Conservation (phyloP, 2,888 invertebrate species). For the Dynastes grantii region DNA sequence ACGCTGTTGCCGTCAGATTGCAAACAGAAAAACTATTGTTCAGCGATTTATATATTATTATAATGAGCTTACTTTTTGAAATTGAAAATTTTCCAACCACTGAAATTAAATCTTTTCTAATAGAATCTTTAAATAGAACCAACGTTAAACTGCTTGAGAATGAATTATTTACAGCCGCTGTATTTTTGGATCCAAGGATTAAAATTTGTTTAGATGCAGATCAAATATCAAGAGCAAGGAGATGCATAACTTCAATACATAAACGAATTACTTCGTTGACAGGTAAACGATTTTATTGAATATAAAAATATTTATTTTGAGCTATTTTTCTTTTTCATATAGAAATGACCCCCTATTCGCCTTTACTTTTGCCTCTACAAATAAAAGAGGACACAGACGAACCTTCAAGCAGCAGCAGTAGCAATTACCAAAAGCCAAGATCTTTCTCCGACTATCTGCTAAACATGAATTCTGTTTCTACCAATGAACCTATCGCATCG, state of each 20-base stretch:
- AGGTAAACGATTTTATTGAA: no score
- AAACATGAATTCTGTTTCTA: background rate
- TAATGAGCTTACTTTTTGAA: background rate
- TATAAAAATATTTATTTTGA: no score
- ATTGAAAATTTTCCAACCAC: background rate
- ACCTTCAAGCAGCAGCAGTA: no score
- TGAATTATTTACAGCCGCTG: constrained; percentile 11
- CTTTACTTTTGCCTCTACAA: no score
- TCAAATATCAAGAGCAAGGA: no score
- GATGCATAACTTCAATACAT: no score
- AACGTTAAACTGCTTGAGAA: constrained; percentile 8
- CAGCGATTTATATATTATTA: constrained; percentile 15
- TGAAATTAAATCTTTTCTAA: background rate
- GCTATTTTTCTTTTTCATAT: no score
- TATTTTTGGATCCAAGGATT: constrained; percentile 22
- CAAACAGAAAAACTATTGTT: background rate
- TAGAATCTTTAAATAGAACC: constrained; percentile 11
- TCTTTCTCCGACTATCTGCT: background rate
- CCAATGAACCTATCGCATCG: background rate
- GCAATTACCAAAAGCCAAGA: background rate
- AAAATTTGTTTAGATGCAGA: constrained; percentile 11
- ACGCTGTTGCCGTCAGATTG: no score
- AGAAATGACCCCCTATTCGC: no score
- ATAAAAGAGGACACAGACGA: no score
- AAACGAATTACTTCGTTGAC: no score